phyloP scores from a whole-genome alignment of 2,797 vertebrate genomes.

The Chelon auratus region DNA sequence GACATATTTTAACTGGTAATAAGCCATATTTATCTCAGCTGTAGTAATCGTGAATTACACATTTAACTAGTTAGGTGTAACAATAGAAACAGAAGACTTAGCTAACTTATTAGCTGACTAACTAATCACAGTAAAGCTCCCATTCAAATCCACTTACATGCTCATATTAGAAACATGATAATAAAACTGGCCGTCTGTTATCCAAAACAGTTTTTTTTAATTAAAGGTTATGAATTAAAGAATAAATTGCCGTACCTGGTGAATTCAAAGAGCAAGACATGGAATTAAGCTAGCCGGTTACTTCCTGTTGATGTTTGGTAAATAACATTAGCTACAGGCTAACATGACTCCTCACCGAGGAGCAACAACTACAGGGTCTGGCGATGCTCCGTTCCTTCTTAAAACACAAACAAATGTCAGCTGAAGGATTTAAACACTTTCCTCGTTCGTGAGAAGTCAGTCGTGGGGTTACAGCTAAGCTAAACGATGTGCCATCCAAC shows the following conservation, averaged over 20 bases:
- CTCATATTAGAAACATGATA: neutral
- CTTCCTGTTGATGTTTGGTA: constrained; percentile 78
- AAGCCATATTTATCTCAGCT: neutral
- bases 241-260: constrained; percentile 62
- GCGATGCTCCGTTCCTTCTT: neutral
- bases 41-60: neutral
- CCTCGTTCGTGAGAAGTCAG: neutral
- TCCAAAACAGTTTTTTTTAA: neutral
- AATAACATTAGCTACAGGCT: constrained; percentile 67
- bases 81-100: neutral
- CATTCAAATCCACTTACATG: neutral
- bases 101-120: constrained; percentile 34
- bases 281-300: constrained; percentile 36
- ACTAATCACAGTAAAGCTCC: constrained; percentile 19
- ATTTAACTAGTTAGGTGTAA: neutral
- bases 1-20: neutral
- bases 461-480: constrained; percentile 7
- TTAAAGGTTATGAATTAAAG: neutral
- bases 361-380: neutral
- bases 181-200: neutral
- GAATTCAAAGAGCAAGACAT: constrained; percentile 72
- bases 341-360: constrained; percentile 27
- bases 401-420: neutral
- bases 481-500: neutral
- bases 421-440: neutral